Evolutionary conservation across 1,140 invertebrate species (phyloP), one percentile per base, ranked within the genome.

Genomic region (Papilio xuthus): DNA sequence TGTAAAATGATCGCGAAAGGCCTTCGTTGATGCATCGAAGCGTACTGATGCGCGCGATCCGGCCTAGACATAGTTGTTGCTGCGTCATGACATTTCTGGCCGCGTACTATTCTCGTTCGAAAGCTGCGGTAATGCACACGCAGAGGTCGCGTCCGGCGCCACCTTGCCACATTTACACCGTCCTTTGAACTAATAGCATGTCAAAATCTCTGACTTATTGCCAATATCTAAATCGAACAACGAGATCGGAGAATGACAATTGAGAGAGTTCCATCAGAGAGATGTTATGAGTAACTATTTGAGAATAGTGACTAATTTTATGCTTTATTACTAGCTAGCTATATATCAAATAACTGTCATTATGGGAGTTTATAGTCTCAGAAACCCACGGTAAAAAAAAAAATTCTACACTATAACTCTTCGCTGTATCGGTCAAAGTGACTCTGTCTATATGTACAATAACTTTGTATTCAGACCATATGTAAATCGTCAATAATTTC

Each of bases 101-200:
- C 53, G 53, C 74, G n/a, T 3, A 76, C 74, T 76, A 56, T 76
- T 76, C 50, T 76, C 32, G 74, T 9, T 32, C 50, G 47, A 53
- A 75, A 75, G 72, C 41, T 32, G 56, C 74, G 74, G 74, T 76
- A 60, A 76, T 76, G 74, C 74, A 60, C 26, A 41, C 74, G 74
- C 32, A 37, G 74, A 60, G 74, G 53, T 76, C 44, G 74, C 28
- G 74, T 13, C 18, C 41, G 13, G 13, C 56, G 18, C 37, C 13
- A 60, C 74, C 74, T 76, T 76, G 73, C 47, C 73, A 60, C 53
- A 60, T 60, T 63, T 60, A 26, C 53, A 15, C 53, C 9, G 28
- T 73, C 47, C 23, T 60, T 18, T 23, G 42, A 20, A 42, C 71
- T 73, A 73, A 73, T 41, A 44, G 6, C 41, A 42, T n/a, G 41